phyloP scores from a whole-genome alignment of 2,888 invertebrate genomes.

The Mamestra brassicae region DNA sequence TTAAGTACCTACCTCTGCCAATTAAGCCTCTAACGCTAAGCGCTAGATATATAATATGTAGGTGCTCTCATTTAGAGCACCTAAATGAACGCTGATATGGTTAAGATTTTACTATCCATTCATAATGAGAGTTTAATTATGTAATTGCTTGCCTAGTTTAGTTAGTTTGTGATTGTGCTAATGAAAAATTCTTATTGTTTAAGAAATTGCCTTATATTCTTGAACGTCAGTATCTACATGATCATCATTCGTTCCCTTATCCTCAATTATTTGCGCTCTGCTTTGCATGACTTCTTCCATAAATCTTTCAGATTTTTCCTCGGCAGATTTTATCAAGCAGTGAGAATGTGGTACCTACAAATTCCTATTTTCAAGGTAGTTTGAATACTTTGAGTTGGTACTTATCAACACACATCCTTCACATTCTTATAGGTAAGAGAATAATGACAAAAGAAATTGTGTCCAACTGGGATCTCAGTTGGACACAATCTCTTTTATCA shows the following conservation, averaged over 20 bases:
- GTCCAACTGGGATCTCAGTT: not conserved
- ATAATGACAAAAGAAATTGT: no score
- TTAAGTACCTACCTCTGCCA: not conserved
- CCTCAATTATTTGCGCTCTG: not conserved
- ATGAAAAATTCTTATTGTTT: slow-evolving; percentile 7
- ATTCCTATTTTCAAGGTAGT: no score
- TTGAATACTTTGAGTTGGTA: not conserved
- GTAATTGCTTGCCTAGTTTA: not conserved
- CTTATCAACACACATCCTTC: not conserved
- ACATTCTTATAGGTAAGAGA: not conserved
- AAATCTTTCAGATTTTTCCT: no score
- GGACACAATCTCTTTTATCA: not conserved
- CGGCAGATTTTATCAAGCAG: no score
- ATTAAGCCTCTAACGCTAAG: not conserved
- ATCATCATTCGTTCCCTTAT: not conserved
- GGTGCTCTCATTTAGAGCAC: not conserved
- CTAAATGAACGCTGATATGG: not conserved
- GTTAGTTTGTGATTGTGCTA: not conserved
- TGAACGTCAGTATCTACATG: not conserved
- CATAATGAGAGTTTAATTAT: not conserved
- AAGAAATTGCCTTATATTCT: no score
- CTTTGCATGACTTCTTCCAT: not conserved
- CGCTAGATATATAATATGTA: not conserved
- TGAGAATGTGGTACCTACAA: no score
- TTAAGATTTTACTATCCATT: slow-evolving; percentile 1